Base-by-base conservation (phyloP, 2,888 invertebrate genomes). In the Amphipoea oculea region DNA sequence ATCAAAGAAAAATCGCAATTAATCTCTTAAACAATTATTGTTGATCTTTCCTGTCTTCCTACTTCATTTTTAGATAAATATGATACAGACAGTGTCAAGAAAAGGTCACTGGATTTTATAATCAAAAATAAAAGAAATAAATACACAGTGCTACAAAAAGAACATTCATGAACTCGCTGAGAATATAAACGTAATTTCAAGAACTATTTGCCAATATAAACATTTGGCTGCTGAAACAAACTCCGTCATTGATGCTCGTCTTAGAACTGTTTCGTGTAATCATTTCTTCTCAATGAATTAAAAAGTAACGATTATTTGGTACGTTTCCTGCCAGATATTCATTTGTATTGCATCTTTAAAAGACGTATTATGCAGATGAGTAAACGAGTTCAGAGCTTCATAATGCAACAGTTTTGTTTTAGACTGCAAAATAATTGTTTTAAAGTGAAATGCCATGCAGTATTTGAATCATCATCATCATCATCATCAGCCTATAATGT, bases 171-270 rank as follows among this genome's bases (percentile, higher is more conserved):
- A 81, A 83, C 86, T 76, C 68, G 4, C 42, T 42, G 73, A 36
- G 73, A 60, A 86, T 67, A 83, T 83, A 86, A 86, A 82, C 82
- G 69, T 73, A 73, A 66, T 76, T 76, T 85, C 60, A 51, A 67
- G 71, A 83, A 83, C 68, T 81, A 69, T 73, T 72, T 62, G 60
- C 75, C 72, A 73, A 66, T 60, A 40, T 71, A 76, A 76, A 86
- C 82, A 76, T 76, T 71, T 70, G 54, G 1, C 17, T 14, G 36
- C 40, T 86, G 57, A 68, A 74, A 57, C 68, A 45, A 69, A 68
- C 66, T 42, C 48, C 62, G 81, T 12, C 82, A 81, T 67, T 81
- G 81, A 81, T 81, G 70, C 54, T 67, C 66, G 51, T 78, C 48
- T 66, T 48, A 60, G 54, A 80, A 80, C 62, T 14, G 66, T 81